Percentiles rank a stretch among this genome's conserved stretches.
phyloP scores from a whole-genome alignment of 2,113 vertebrate species.

The Bubalus kerabau region DNA sequence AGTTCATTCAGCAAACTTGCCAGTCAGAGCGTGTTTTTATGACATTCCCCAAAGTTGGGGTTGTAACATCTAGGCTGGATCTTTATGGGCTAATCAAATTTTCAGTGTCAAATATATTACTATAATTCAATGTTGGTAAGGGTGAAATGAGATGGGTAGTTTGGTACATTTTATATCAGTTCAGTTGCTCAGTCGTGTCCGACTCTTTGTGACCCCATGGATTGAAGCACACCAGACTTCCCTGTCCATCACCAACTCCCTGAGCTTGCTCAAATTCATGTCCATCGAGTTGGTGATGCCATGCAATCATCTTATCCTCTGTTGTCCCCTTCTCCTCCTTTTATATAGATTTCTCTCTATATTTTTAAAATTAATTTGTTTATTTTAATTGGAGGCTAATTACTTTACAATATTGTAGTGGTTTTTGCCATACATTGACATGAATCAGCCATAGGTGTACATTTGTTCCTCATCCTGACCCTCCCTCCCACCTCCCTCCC shows the following conservation, averaged over 20 bases:
- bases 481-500: neutral
- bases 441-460: neutral
- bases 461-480: neutral
- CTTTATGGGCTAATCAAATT: neutral
- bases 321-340: neutral
- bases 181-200: neutral
- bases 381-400: neutral
- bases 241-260: neutral
- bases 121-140: neutral
- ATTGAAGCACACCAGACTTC: neutral
- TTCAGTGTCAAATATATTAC: neutral
- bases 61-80: neutral
- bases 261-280: neutral
- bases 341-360: neutral
- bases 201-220: neutral
- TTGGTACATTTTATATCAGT: neutral
- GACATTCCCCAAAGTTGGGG: neutral
- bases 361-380: neutral
- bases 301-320: neutral
- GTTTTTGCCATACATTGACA: neutral
- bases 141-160: neutral
- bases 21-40: neutral
- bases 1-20: neutral
- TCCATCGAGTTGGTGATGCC: fast-evolving
- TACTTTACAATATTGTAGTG: neutral